Percentiles rank a stretch among this genome's conserved stretches.
These are phyloP conservation scores for Pyralis farinalis DNA, from an alignment of 2,888 invertebrate species.

Conservation along the genomic window DNA sequence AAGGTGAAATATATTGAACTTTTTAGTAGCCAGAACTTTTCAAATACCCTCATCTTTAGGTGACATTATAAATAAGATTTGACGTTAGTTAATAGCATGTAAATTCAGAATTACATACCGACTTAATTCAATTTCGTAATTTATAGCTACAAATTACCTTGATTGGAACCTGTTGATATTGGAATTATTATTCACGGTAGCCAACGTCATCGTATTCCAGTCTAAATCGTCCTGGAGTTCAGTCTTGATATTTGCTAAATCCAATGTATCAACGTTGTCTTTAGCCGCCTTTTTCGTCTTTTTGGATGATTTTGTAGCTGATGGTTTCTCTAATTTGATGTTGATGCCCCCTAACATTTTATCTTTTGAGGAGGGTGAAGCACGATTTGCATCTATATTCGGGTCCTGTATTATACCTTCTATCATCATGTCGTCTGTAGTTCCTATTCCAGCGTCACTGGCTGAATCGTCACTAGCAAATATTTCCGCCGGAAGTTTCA, in stretches of 20 bases:
- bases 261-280: constrained; percentile 35
- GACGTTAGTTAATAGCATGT: no score
- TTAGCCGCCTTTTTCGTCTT: constrained; percentile 54
- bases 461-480: constrained; percentile 75
- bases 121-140: no score
- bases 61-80: no score
- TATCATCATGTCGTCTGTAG: constrained; percentile 44
- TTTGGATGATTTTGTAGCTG: constrained; percentile 48
- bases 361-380: constrained; percentile 44
- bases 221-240: constrained; percentile 73
- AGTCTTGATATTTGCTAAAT: constrained; percentile 68
- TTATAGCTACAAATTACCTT: constrained; percentile 50
- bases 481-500: constrained; percentile 71
- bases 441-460: constrained; percentile 54
- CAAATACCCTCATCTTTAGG: no score
- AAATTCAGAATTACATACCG: not conserved
- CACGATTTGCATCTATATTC: constrained; percentile 29
- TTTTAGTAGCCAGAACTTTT: no score
- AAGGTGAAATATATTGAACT: no score
- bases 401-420: constrained; percentile 46
- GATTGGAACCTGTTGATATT: constrained; percentile 61
- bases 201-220: constrained; percentile 72
- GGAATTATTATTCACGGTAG: constrained; percentile 64
- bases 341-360: constrained; percentile 71
- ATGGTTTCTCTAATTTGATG: constrained; percentile 57